Evolutionary conservation across 2,888 invertebrate genomes (phyloP).

Genomic region (Dorcus parallelipipedus): DNA sequence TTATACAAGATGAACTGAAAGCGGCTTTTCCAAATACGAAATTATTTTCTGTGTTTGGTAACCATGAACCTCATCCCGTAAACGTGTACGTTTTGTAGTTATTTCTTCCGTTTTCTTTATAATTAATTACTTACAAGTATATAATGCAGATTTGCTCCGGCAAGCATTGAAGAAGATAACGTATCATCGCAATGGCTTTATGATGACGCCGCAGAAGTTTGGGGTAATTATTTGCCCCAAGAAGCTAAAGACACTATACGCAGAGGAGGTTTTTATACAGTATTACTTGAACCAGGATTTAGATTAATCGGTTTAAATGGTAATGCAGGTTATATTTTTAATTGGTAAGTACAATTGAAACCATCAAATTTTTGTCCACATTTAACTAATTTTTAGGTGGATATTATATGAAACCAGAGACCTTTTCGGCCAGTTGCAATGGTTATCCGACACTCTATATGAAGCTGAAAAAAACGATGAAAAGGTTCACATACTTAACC

Average conservation of each 20-base stretch:
- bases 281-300: conserved; percentile 65
- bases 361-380: background rate
- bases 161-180: conserved; percentile 21
- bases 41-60: conserved; percentile 61
- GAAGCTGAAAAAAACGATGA: conserved; percentile 70
- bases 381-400: conserved; percentile 25
- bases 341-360: conserved; percentile 56
- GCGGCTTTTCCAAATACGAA: conserved; percentile 52
- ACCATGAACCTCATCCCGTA: conserved; percentile 70
- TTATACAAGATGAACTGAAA: conserved; percentile 48
- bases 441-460: conserved; percentile 71
- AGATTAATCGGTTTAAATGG: conserved; percentile 76
- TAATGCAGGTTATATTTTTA: conserved; percentile 71
- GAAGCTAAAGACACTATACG: conserved; percentile 59
- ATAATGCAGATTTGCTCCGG: conserved; percentile 34
- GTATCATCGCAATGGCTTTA: conserved; percentile 74
- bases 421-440: conserved; percentile 71
- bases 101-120: background rate
- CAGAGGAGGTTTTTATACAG: conserved; percentile 75
- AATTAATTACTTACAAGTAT: background rate
- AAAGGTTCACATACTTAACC: conserved; percentile 76
- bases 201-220: conserved; percentile 65
- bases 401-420: conserved; percentile 58
- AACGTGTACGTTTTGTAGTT: conserved; percentile 64
- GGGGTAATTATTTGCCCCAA: conserved; percentile 66